Base-by-base conservation (phyloP, 2,797 vertebrate species). In the Rhyacichthys aspro region DNA sequence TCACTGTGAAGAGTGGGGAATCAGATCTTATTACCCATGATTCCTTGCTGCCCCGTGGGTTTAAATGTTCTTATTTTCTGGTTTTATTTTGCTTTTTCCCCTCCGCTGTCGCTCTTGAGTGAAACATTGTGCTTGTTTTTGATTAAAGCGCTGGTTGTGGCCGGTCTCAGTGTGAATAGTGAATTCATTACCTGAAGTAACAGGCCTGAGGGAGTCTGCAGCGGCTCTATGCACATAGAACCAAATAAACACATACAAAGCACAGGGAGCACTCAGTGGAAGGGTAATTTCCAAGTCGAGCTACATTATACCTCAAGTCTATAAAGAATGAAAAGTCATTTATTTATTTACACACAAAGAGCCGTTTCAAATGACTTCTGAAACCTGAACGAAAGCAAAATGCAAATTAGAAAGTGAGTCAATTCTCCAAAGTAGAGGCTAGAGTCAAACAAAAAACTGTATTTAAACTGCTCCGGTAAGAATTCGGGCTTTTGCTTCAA, bases 71-170 rank as follows among this genome's bases (percentile, higher is more conserved):
- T 39, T 39, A 43, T 7, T 10, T 41, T 37, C 16, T 46, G 14
- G 14, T 43, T 46, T 23, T 34, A 14, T 32, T 6, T 15, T 3
- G 15, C 11, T 16, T 17, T 15, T 33, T 41, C 52, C 63, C 23
- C 3, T 12, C 11, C 63, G 7, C 16, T 38, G 9, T 48, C 19
- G 19, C 0, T 34, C 39, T 47, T 19, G 32, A 57, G 14, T 55
- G 46, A 63, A 59, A 43, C n/a, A 64, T 34, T 17, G 32, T 62
- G 39, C 33, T 46, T 64, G 49, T 61, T 72, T 78, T 72, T 82
- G 60, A 80, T 78, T 78, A 74, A 74, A 79, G 59, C 54, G 33
- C 42, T 67, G 60, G 74, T 72, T 67, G 61, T 70, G 67, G 57
- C 59, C 54, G 56, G 57, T 47, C 23, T 33, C 7, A 16, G 32